These are phyloP conservation scores for Enteromius paludinosus DNA, from an alignment of 2,797 vertebrate species.

Conservation along the genomic window DNA sequence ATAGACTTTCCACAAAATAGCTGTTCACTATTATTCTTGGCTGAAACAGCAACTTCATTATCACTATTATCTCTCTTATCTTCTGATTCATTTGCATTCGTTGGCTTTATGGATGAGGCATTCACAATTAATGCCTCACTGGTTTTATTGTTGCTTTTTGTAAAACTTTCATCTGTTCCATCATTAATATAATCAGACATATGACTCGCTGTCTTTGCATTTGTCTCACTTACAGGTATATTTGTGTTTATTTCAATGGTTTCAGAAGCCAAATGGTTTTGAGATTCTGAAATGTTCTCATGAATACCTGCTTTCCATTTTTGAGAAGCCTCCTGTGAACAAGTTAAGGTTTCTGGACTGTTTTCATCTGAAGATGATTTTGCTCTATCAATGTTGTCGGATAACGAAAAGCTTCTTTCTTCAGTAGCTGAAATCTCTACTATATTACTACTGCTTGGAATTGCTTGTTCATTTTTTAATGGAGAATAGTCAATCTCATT, in stretches of 20 bases:
- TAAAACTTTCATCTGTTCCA: background rate
- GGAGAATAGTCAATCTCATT: conserved; percentile 35
- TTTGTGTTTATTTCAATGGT: background rate
- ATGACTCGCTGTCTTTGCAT: conserved; percentile 21
- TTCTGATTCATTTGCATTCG: background rate
- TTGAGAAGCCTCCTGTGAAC: background rate
- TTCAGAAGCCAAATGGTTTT: background rate
- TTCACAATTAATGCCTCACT: conserved; percentile 15
- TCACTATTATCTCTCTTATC: background rate
- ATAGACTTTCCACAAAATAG: background rate
- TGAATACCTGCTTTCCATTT: background rate
- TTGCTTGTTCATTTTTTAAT: conserved; percentile 18
- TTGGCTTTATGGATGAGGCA: background rate
- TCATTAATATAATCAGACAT: conserved; percentile 11
- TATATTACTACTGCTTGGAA: conserved; percentile 22
- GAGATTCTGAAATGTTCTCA: background rate
- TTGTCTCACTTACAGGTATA: conserved; percentile 21
- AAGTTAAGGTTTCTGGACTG: background rate
- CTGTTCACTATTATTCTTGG: background rate
- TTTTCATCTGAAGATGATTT: background rate
- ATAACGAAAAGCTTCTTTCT: conserved; percentile 1
- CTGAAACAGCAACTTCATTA: background rate
- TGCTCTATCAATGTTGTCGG: background rate
- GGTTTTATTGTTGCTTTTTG: conserved; percentile 2
- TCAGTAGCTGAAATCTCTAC: conserved; percentile 10